phyloP scores from a whole-genome alignment of 2,888 invertebrate genomes.

The Lysandra coridon region DNA sequence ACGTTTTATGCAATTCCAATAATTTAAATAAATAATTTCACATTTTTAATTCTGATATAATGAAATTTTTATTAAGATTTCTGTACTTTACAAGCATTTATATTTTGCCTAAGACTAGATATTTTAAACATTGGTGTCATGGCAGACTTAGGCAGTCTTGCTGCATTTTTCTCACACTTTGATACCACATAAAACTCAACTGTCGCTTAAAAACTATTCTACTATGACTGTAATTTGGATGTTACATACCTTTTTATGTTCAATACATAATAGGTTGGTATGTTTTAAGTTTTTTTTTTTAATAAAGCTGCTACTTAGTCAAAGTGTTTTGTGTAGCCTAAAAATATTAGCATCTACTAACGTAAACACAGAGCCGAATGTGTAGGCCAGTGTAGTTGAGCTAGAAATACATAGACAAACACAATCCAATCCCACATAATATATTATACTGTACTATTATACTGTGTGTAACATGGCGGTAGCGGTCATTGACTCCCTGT shows the following conservation, averaged over 20 bases:
- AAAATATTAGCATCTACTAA: conserved; percentile 4
- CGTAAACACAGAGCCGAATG: background rate
- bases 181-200: background rate
- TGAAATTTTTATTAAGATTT: background rate
- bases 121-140: background rate
- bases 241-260: background rate
- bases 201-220: background rate
- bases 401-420: background rate
- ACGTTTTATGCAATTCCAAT: background rate
- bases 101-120: background rate
- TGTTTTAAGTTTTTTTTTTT: background rate
- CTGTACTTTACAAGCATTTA: background rate
- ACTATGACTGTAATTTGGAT: background rate
- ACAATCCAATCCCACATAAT: background rate
- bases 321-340: background rate
- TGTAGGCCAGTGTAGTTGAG: background rate
- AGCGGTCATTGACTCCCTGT: no score
- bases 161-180: background rate
- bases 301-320: background rate
- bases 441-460: no score
- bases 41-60: background rate
- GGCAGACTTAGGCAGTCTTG: background rate
- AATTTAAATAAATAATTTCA: background rate
- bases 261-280: background rate
- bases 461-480: no score